These are phyloP conservation scores for Celastrina argiolus DNA, from an alignment of 2,888 invertebrate genomes.

Conservation along the genomic window DNA sequence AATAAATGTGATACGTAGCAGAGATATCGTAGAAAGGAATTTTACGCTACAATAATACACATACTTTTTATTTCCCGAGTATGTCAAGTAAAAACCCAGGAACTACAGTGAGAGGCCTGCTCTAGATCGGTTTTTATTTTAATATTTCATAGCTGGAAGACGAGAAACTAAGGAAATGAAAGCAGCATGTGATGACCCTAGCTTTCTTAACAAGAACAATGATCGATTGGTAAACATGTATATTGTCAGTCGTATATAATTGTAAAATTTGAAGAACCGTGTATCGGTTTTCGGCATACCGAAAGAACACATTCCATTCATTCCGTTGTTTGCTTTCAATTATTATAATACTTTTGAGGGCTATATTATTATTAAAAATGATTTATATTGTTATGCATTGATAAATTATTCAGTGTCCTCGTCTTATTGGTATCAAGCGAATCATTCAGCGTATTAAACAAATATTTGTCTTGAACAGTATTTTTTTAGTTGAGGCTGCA, in stretches of 20 bases:
- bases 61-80: neutral
- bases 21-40: neutral
- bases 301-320: too few relatives aligned
- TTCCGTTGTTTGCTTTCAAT: too few relatives aligned
- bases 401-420: too few relatives aligned
- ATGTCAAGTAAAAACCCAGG: neutral
- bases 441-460: too few relatives aligned
- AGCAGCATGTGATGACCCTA: constrained; percentile 23
- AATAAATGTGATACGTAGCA: neutral
- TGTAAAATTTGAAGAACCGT: neutral
- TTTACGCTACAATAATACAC: neutral
- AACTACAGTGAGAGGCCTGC: neutral
- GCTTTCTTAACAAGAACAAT: constrained; percentile 9
- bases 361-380: too few relatives aligned
- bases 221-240: neutral
- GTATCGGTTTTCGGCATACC: too few relatives aligned
- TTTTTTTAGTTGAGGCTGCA: too few relatives aligned
- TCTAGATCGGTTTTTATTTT: constrained; percentile 8
- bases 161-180: constrained; percentile 32
- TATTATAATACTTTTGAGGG: too few relatives aligned
- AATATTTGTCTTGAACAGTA: too few relatives aligned
- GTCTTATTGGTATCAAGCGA: too few relatives aligned
- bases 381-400: too few relatives aligned
- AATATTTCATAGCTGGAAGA: constrained; percentile 1
- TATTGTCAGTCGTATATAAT: neutral